Conservation (phyloP, 2,113 vertebrate species). For the Lasiurus borealis region DNA sequence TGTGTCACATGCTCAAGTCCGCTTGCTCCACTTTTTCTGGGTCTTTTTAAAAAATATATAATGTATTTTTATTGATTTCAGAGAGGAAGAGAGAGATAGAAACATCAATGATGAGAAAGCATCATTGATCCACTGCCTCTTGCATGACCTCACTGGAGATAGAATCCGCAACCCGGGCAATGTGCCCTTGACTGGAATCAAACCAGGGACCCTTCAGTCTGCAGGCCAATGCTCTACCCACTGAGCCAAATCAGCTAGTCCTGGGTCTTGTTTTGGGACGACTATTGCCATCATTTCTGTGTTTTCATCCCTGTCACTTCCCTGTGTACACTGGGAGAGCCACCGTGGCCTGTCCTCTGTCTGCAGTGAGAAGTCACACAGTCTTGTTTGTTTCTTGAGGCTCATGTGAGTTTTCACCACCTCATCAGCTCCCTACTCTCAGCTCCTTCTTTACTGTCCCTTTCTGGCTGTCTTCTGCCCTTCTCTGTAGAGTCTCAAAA, state of each 20-base stretch:
- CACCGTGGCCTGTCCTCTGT: background rate
- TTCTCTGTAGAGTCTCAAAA: background rate
- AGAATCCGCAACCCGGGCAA: no score
- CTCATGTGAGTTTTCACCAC: rapidly evolving
- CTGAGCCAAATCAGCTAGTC: no score
- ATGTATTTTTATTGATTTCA: no score
- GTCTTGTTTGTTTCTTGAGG: background rate
- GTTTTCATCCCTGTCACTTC: background rate
- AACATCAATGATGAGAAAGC: no score
- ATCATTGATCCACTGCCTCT: no score
- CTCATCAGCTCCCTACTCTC: background rate
- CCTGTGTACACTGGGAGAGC: no score
- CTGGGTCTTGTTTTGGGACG: background rate
- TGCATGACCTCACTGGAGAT: no score
- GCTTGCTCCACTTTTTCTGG: background rate
- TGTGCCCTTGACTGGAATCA: no score
- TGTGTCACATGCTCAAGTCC: background rate
- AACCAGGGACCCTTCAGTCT: no score
- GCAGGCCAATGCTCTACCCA: no score
- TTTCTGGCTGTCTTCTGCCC: no score
- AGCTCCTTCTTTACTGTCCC: background rate
- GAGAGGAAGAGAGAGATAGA: no score
- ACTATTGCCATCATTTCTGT: background rate
- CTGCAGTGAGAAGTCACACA: background rate
- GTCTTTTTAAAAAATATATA: background rate